Percentiles rank a stretch among this genome's conserved stretches.
These are phyloP conservation scores for Aphelenchoides bicaudatus DNA, from an alignment of 2,888 invertebrate genomes.

Conservation along the genomic window DNA sequence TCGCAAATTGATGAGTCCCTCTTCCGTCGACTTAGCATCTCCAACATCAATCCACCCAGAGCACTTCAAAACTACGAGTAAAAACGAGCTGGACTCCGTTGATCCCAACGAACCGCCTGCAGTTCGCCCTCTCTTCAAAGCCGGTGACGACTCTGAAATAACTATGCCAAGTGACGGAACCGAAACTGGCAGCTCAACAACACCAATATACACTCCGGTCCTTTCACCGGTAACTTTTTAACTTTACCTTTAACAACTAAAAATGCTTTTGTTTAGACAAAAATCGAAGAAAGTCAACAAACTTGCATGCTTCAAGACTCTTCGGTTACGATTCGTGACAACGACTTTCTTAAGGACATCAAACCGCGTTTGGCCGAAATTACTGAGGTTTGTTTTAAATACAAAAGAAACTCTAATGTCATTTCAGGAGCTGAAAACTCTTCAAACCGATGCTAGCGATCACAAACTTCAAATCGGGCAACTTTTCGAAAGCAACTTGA, in stretches of 20 bases:
- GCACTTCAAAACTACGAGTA: not conserved
- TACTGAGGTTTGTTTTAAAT: too few relatives aligned
- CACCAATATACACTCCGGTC: constrained; percentile 18
- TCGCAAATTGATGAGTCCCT: constrained; percentile 1
- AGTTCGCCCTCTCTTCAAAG: constrained; percentile 5
- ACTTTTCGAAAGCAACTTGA: too few relatives aligned
- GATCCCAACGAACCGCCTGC: too few relatives aligned
- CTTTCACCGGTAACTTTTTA: constrained; percentile 8
- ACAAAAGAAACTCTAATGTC: too few relatives aligned
- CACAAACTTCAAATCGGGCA: too few relatives aligned
- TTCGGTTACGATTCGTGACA: too few relatives aligned
- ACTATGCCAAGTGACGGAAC: not conserved
- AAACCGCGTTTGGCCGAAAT: too few relatives aligned
- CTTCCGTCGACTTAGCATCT: constrained; percentile 16
- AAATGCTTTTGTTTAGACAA: not conserved
- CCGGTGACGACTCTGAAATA: constrained; percentile 11
- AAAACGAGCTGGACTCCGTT: not conserved
- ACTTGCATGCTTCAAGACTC: too few relatives aligned
- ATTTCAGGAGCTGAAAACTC: too few relatives aligned
- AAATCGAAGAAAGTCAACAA: not conserved
- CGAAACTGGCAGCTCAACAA: constrained; percentile 9
- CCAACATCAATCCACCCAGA: constrained; percentile 17
- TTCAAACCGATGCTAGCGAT: too few relatives aligned
- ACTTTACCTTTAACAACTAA: not conserved
- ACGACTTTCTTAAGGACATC: too few relatives aligned